These are phyloP conservation scores for Mesembrinibis cayennensis DNA, from an alignment of 2,113 vertebrate genomes.

Conservation along the genomic window DNA sequence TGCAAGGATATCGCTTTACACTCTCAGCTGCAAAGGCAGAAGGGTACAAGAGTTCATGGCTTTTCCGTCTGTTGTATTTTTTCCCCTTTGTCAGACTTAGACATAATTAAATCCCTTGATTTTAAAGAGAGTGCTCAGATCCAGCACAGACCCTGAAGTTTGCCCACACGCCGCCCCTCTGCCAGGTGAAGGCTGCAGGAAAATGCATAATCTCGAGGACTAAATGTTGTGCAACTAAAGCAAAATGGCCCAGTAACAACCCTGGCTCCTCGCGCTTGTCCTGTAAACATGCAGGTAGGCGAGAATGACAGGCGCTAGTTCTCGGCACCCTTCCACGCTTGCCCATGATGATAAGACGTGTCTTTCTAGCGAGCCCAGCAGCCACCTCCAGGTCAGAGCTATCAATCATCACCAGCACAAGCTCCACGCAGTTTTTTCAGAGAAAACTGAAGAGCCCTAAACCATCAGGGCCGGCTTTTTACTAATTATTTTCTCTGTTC, in stretches of 20 bases:
- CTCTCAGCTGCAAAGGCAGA: background rate
- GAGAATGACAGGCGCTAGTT: background rate
- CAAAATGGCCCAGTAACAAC: background rate
- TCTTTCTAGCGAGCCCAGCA: background rate
- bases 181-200: background rate
- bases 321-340: rapidly evolving
- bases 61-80: background rate
- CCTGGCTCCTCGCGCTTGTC: background rate
- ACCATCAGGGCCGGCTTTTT: background rate
- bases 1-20: background rate
- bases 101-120: background rate
- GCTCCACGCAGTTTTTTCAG: background rate
- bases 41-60: background rate
- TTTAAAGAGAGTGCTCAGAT: background rate
- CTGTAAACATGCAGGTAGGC: background rate
- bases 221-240: background rate
- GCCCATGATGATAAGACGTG: background rate
- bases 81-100: background rate
- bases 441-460: background rate
- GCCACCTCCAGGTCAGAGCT: background rate
- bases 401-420: background rate
- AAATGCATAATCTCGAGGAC: background rate
- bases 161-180: background rate
- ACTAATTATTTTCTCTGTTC: background rate
- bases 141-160: background rate